phyloP scores from a whole-genome alignment of 2,888 invertebrate genomes.

The Beris morrisii region DNA sequence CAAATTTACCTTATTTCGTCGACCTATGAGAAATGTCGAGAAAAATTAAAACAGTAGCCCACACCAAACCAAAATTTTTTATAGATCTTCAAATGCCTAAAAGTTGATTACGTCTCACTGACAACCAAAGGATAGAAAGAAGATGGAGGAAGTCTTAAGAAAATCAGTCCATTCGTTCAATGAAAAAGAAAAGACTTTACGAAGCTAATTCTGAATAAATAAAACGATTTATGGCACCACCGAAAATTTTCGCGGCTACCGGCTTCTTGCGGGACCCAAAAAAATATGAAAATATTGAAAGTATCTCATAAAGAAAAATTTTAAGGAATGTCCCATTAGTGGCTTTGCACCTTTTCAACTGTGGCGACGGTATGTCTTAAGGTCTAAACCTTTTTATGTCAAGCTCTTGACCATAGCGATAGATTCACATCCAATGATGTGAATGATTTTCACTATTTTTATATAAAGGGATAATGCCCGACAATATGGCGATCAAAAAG shows the following conservation, averaged over 20 bases:
- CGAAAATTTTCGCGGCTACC: constrained; percentile 8
- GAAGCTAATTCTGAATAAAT: constrained; percentile 9
- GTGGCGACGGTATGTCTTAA: too few relatives aligned
- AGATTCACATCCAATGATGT: too few relatives aligned
- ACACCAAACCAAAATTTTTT: constrained; percentile 5
- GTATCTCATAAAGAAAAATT: too few relatives aligned
- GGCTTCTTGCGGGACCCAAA: not conserved
- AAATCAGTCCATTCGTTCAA: not conserved
- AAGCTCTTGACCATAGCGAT: too few relatives aligned
- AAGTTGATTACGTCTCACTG: constrained; percentile 9
- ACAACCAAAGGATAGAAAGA: not conserved
- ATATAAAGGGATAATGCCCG: too few relatives aligned
- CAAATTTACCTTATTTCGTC: constrained; percentile 7
- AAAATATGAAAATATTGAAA: too few relatives aligned
- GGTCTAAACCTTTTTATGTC: too few relatives aligned
- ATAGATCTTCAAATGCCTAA: not conserved
- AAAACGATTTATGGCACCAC: constrained; percentile 11
- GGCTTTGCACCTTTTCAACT: too few relatives aligned
- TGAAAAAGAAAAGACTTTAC: not conserved
- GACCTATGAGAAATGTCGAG: constrained; percentile 10
- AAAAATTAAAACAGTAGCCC: constrained; percentile 28
- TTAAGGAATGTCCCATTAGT: too few relatives aligned
- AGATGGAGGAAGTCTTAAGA: not conserved
- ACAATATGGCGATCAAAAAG: too few relatives aligned
- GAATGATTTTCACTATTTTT: too few relatives aligned